phyloP scores from a whole-genome alignment of 2,888 invertebrate genomes.

The Dasypogon diadema region DNA sequence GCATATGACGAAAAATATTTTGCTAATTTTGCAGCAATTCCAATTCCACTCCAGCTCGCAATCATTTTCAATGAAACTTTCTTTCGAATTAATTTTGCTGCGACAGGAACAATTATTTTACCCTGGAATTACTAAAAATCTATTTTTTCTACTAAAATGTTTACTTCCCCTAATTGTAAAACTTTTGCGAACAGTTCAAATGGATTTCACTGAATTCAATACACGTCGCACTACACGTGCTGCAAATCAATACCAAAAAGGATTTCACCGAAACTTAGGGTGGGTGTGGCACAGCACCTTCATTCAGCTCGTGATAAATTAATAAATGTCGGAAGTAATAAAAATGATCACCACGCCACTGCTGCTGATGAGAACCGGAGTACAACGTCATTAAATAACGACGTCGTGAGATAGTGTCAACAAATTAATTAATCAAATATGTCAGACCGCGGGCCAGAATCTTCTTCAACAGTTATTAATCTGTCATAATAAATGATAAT shows the following conservation, averaged over 20 bases:
- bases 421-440: constrained; percentile 49
- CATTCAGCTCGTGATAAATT: constrained; percentile 16
- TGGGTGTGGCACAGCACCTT: neutral
- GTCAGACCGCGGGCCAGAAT: constrained; percentile 32
- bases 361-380: neutral
- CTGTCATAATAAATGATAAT: constrained; percentile 50
- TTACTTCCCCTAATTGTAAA: constrained; percentile 5
- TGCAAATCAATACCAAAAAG: neutral
- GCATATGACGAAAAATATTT: constrained; percentile 5
- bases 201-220: neutral
- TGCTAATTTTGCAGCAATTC: constrained; percentile 13
- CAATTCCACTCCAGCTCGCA: neutral
- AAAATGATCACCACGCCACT: constrained; percentile 7
- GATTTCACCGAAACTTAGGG: neutral
- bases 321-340: constrained; percentile 35
- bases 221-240: neutral
- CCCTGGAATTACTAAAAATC: neutral
- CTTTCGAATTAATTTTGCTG: too few relatives aligned
- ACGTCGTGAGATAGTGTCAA: constrained; percentile 43
- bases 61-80: neutral
- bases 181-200: neutral
- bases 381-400: constrained; percentile 38
- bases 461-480: constrained; percentile 45
- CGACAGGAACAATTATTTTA: too few relatives aligned
- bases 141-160: too few relatives aligned